Conservation (phyloP, 1,140 invertebrate species). For the Oedothorax gibbosus region DNA sequence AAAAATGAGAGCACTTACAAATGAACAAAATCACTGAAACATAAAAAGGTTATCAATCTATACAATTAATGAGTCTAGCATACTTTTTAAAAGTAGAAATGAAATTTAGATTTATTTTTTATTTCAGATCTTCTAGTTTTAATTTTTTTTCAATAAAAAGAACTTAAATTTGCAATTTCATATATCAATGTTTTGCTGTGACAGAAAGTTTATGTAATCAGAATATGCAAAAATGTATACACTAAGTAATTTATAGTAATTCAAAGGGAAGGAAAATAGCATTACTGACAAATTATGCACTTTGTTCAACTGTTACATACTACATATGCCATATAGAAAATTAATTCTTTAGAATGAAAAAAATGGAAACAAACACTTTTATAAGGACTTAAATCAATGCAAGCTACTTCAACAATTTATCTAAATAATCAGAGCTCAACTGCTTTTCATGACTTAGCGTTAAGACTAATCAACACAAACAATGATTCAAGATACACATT, state of each 20-base stretch:
- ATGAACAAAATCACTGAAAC: not conserved
- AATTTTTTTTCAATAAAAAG: not conserved
- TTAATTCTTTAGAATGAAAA: not conserved
- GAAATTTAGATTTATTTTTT: no score
- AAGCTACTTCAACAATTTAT: not conserved
- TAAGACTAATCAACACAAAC: slow-evolving; percentile 18
- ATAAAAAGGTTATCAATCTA: not conserved
- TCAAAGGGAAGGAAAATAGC: no score
- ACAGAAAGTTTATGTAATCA: no score
- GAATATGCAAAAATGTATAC: no score
- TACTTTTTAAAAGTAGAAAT: not conserved
- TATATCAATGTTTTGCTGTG: no score
- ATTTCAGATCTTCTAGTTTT: no score
- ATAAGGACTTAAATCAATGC: not conserved
- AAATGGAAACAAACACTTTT: not conserved
- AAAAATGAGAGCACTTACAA: not conserved
- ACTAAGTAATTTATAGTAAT: no score
- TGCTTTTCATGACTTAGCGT: slow-evolving; percentile 36
- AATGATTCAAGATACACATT: slow-evolving; percentile 32
- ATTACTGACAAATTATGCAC: no score
- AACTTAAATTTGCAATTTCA: not conserved
- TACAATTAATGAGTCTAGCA: not conserved
- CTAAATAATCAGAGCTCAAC: slow-evolving; percentile 28
- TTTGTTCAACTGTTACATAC: not conserved
- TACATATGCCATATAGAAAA: not conserved